phyloP scores from a whole-genome alignment of 2,113 vertebrate species.

The Agapornis roseicollis region DNA sequence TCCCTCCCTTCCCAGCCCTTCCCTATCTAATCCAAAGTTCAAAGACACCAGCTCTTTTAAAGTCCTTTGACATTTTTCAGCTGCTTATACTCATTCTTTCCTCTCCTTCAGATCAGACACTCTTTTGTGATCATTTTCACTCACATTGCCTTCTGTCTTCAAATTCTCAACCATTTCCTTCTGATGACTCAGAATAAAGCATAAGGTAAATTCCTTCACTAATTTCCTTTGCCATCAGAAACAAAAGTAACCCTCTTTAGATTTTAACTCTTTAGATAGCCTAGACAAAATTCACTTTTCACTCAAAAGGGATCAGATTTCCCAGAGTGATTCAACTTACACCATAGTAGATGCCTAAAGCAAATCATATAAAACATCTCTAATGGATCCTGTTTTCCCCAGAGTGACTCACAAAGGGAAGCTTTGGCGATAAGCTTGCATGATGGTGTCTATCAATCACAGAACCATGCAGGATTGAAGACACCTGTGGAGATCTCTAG shows the following conservation, averaged over 20 bases:
- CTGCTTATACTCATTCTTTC: conserved; percentile 14
- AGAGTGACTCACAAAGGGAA: background rate
- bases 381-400: background rate
- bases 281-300: background rate
- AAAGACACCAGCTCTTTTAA: conserved; percentile 34
- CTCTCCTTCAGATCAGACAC: conserved; percentile 8
- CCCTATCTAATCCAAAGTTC: conserved; percentile 1
- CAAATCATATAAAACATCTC: background rate
- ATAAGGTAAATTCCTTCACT: background rate
- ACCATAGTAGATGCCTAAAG: background rate
- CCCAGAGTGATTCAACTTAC: background rate
- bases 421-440: background rate
- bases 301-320: background rate
- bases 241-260: background rate
- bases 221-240: conserved; percentile 8
- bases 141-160: background rate
- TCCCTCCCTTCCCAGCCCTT: background rate
- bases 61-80: conserved; percentile 10
- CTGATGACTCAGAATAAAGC: background rate
- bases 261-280: background rate
- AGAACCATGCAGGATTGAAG: background rate
- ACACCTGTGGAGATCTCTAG: background rate
- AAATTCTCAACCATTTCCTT: background rate
- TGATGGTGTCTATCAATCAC: background rate
- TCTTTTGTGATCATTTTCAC: conserved; percentile 7